Percentiles rank a stretch among this genome's conserved stretches.
Conservation (phyloP, 2,888 invertebrate genomes). For the Thalpophila matura region DNA sequence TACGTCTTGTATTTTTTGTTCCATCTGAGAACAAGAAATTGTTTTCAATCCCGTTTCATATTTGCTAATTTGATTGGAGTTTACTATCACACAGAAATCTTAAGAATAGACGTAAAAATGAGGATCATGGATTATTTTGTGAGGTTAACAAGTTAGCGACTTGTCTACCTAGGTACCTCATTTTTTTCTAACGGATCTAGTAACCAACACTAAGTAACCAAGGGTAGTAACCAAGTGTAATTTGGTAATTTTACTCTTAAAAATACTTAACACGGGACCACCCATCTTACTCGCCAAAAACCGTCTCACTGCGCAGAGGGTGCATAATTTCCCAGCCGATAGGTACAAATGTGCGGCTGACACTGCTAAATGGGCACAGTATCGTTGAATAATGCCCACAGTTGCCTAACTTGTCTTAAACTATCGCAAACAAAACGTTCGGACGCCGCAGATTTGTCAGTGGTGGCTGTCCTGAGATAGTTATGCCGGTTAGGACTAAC, state of each 20-base stretch:
- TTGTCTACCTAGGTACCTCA: too few relatives aligned
- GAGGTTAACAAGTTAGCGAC: too few relatives aligned
- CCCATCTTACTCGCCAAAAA: constrained; percentile 33
- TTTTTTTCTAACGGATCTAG: too few relatives aligned
- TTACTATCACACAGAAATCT: too few relatives aligned
- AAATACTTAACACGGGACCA: too few relatives aligned
- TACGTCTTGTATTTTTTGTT: neutral
- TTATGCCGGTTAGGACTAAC: constrained; percentile 67
- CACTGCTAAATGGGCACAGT: constrained; percentile 86
- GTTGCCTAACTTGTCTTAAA: constrained; percentile 84
- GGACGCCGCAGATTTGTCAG: constrained; percentile 84
- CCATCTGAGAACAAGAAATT: too few relatives aligned
- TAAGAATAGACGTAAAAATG: too few relatives aligned
- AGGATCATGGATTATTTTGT: too few relatives aligned
- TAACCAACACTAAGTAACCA: too few relatives aligned
- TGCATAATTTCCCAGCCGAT: constrained; percentile 71
- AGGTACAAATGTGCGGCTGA: constrained; percentile 88
- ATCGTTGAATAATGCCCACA: constrained; percentile 83
- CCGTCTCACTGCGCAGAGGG: constrained; percentile 36
- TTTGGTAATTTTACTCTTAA: neutral
- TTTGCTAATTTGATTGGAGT: too few relatives aligned
- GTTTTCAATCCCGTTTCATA: too few relatives aligned
- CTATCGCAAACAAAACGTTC: constrained; percentile 83
- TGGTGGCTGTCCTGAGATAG: constrained; percentile 68
- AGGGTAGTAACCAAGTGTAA: neutral